phyloP scores from a whole-genome alignment of 2,113 vertebrate genomes.

The Sinocyclocheilus anshuiensis region DNA sequence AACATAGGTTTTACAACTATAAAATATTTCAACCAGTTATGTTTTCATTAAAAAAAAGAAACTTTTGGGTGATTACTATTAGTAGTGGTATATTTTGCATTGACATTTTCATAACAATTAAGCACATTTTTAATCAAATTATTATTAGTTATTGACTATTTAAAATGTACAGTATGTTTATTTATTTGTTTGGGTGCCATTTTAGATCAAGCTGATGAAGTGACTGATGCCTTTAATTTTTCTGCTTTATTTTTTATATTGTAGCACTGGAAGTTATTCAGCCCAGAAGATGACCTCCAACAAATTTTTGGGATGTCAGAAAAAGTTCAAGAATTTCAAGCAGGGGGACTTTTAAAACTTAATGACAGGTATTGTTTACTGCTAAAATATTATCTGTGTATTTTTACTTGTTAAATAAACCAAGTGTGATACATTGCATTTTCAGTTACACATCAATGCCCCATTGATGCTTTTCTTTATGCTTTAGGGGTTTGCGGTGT shows the following conservation, averaged over 20 bases:
- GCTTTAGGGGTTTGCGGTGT: slow-evolving; percentile 84
- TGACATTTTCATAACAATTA: no score
- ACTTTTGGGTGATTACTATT: no score
- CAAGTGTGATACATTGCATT: neutral
- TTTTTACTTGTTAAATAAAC: neutral
- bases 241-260: neutral
- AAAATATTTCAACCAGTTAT: neutral
- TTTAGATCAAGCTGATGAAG: neutral
- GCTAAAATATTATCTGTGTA: neutral
- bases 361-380: slow-evolving; percentile 75
- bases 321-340: slow-evolving; percentile 70
- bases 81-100: no score
- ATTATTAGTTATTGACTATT: no score
- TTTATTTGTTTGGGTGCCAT: no score
- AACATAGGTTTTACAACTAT: neutral
- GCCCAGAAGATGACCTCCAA: slow-evolving; percentile 72
- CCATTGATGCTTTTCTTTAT: slow-evolving; percentile 13
- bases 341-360: slow-evolving; percentile 76
- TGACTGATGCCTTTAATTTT: neutral
- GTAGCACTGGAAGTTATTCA: slow-evolving; percentile 84
- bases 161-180: no score
- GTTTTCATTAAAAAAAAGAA: neutral
- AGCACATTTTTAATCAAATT: no score
- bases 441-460: neutral
- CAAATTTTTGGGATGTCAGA: slow-evolving; percentile 69